Evolutionary conservation across 1,140 invertebrate genomes (phyloP), one percentile per base, ranked within the genome.

Genomic region (Drosophila micromelanica): DNA sequence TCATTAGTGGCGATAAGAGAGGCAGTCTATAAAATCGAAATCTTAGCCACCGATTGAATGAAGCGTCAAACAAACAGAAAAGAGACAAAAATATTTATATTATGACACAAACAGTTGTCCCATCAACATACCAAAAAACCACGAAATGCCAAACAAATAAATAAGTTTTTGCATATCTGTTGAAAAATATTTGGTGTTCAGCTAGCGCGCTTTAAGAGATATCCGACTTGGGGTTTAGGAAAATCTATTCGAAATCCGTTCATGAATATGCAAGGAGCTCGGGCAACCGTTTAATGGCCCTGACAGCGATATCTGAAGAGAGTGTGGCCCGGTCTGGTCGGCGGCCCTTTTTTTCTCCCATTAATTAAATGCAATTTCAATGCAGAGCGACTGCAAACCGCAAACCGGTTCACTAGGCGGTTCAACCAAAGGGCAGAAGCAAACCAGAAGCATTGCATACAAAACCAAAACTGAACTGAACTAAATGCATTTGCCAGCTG

Each of bases 331-430:
- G 8, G 43, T 62, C 52, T 13, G 17, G 42, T 30, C 61, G 40
- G 52, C 72, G 75, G 61, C 72, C 57, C 62, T 72, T 76, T 70
- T 38, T 54, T 32, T 9, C 8, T 9, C 30, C 27, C 40, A 60
- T 59, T 78, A 81, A 86, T 86, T 86, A 86, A 87, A 87, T 85
- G 78, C 77, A 68, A 85, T 86, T 86, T 72, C 52, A 62, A 62
- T 68, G 49, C 65, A 49, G 40, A 57, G 37, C 5, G 48, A 54
- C 48, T 15, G 27, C 27, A 59, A 51, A 68, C 38, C 48, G 38
- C 40, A 27, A 85, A 85, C 81, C 62, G 61, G 81, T 86, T 80
- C 45, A 23, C 23, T 1, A 42, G 45, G 61, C 62, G 46, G 69
- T 65, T 70, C 15, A 35, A 48, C 13, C 52, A 62, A 74, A 74